phyloP scores from a whole-genome alignment of 1,140 invertebrate genomes.

The Brachionus sp. region DNA sequence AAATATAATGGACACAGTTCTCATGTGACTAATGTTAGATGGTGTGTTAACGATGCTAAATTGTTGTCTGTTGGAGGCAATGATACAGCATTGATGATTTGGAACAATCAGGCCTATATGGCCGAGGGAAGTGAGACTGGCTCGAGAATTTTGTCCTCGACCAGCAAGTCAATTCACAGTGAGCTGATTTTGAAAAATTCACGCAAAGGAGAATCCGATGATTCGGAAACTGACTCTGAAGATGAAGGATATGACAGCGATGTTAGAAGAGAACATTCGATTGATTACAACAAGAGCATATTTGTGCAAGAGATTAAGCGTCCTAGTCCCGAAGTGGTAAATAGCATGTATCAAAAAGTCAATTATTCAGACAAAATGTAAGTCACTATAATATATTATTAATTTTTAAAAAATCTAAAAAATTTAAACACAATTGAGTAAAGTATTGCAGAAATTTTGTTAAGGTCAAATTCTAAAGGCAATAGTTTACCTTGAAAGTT shows the following conservation, averaged over 20 bases:
- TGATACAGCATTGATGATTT: slow-evolving; percentile 59
- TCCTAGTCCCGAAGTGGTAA: slow-evolving; percentile 4
- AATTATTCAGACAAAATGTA: slow-evolving; percentile 29
- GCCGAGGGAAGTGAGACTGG: neutral
- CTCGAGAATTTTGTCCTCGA: neutral
- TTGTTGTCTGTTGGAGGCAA: slow-evolving; percentile 58
- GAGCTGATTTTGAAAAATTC: neutral
- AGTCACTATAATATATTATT: neutral
- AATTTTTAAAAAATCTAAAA: neutral
- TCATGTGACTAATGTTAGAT: slow-evolving; percentile 60
- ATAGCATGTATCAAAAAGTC: slow-evolving; percentile 21
- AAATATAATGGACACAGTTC: slow-evolving; percentile 60
- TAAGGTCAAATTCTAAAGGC: no score
- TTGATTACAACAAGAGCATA: slow-evolving; percentile 53
- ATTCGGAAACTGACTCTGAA: slow-evolving; percentile 58
- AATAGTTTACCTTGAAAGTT: no score
- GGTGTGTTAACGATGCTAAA: slow-evolving; percentile 52
- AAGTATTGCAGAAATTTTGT: no score
- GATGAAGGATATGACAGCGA: slow-evolving; percentile 61
- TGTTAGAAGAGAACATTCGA: slow-evolving; percentile 57
- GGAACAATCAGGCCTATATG: slow-evolving; percentile 49
- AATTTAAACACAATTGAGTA: no score
- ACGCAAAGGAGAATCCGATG: slow-evolving; percentile 56
- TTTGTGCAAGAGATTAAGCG: slow-evolving; percentile 36
- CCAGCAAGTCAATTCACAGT: neutral